Base-by-base conservation (phyloP, 2,888 invertebrate species). In the Latrodectus hesperus region DNA sequence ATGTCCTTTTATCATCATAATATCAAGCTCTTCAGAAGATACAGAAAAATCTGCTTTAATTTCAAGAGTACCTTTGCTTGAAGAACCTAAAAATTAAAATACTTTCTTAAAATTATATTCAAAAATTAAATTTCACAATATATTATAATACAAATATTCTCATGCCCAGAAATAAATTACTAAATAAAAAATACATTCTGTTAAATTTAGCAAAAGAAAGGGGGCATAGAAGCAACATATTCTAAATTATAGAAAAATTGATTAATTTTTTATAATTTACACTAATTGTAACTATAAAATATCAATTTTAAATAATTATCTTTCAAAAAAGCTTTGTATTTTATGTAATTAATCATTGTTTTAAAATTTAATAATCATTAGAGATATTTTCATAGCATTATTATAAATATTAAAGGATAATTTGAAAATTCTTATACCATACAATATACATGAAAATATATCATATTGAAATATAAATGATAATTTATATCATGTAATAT, bases 1-100 rank as follows among this genome's bases (percentile, higher is more conserved):
- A 53, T 81, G 83, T 22, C 84, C 87, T 51, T 82, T 83, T 55
- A 84, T 81, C 84, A 89, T 84, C 75, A 90, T 81, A 51, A 78
- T 68, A 49, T 89, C 76, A n/a, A 90, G 38, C 55, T 84, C 79
- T 16, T 67, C 76, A 16, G 82, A 81, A 77, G 78, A 77, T 12
- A 88, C 9, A 26, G 60, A 78, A 74, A 89, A 89, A 14, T 84
- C 81, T 49, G 68, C 55, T 55, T 87, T 82, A 14, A 67, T 26
- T 9, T 80, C 55, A 52, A 68, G 17, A 55, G 52, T 60, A 22
- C 16, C 12, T 14, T 55, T 74, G 17, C 49, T 51, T 68, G 85
- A 74, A 55, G 67, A 38, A 12, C 81, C 83, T 84, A 83, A 53
- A 81, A 81, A 22, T 17, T 52, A 81, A 86, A 72, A 38, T 0